A percentile compares a stretch with the other conserved stretches of the same genome.
Evolutionary conservation across 2,113 vertebrate species (phyloP).

Genomic region (Stictonetta naevosa): DNA sequence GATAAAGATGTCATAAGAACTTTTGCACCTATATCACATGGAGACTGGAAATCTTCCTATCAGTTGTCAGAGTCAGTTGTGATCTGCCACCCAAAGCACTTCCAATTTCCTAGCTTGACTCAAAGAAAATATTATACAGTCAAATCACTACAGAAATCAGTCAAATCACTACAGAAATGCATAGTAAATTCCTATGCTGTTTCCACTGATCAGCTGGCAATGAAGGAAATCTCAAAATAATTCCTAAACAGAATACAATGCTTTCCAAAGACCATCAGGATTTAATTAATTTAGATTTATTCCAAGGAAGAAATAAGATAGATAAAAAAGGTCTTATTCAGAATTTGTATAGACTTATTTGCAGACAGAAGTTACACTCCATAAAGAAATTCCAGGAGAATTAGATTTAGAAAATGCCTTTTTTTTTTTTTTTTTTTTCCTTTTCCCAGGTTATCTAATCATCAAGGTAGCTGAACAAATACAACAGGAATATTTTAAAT

Average conservation of each 20-base stretch:
- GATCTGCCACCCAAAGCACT: not conserved
- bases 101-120: not conserved
- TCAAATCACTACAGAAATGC: not conserved
- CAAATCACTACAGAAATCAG: not conserved
- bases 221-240: not conserved
- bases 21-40: not conserved
- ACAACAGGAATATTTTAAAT: slow-evolving; percentile 13
- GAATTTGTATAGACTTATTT: not conserved
- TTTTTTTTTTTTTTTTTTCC: not conserved
- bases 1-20: not conserved
- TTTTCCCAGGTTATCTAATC: not conserved
- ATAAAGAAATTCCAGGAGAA: not conserved
- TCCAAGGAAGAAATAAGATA: not conserved
- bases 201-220: not conserved
- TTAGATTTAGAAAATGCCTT: not conserved
- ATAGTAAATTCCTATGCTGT: not conserved
- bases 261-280: not conserved
- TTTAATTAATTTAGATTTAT: not conserved
- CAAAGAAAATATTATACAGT: not conserved
- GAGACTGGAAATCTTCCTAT: not conserved
- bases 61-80: fast-evolving
- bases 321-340: not conserved
- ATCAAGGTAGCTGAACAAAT: not conserved
- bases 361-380: not conserved
- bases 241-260: not conserved